Evolutionary conservation across 1,140 invertebrate species (phyloP).

Genomic region (Archivesica marissinica): DNA sequence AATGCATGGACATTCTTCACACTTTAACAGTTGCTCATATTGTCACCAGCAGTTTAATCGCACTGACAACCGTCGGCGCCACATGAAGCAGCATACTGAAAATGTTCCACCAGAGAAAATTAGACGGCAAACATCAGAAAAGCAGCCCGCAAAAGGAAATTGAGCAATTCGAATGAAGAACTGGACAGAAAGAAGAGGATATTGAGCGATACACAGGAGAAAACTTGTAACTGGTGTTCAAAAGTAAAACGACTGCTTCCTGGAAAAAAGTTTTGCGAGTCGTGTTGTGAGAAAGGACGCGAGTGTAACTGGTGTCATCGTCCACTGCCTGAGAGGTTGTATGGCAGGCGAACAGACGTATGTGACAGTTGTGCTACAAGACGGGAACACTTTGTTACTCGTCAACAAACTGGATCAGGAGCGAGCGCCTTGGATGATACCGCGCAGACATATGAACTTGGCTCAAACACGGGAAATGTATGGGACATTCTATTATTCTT

Average conservation of each 20-base stretch:
- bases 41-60: conserved; percentile 2
- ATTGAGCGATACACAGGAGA: no score
- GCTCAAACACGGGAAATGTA: not conserved
- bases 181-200: no score
- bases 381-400: no score
- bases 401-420: not conserved
- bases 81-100: not conserved
- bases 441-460: not conserved
- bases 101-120: conserved; percentile 7
- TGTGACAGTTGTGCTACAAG: no score
- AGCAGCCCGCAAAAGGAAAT: no score
- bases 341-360: no score
- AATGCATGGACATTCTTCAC: not conserved
- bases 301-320: not conserved
- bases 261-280: not conserved
- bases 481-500: not conserved
- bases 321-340: no score
- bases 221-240: not conserved
- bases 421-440: not conserved
- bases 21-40: not conserved
- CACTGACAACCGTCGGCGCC: not conserved
- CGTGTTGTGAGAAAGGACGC: not conserved
- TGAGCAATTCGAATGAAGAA: no score
- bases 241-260: not conserved
- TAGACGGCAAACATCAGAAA: not conserved